Evolutionary conservation across 2,113 vertebrate genomes (phyloP).

Genomic region (Collichthys lucidus): DNA sequence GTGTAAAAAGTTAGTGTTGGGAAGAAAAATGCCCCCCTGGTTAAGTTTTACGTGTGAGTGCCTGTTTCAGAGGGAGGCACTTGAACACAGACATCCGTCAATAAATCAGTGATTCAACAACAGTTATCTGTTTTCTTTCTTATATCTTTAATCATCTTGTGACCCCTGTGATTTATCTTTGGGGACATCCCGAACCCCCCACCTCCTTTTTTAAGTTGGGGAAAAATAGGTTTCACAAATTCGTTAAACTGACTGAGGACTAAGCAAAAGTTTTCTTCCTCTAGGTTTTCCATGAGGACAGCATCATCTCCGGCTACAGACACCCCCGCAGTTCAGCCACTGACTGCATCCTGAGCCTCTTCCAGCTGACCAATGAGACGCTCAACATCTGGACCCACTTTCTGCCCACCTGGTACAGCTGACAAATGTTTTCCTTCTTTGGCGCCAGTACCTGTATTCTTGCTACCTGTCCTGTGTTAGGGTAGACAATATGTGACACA

Average conservation of each 20-base stretch:
- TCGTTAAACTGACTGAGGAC: not conserved
- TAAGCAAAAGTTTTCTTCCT: constrained; percentile 11
- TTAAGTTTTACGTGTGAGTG: no score
- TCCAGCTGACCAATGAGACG: constrained; percentile 96
- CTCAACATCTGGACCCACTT: constrained; percentile 98
- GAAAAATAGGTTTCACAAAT: not conserved
- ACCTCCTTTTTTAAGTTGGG: no score
- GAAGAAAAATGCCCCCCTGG: not conserved
- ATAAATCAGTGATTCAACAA: not conserved
- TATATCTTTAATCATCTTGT: not conserved
- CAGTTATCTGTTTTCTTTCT: no score
- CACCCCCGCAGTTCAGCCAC: constrained; percentile 89
- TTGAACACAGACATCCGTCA: not conserved
- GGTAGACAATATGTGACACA: not conserved
- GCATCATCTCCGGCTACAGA: constrained; percentile 94
- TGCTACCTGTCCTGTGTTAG: not conserved
- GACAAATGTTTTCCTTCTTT: not conserved
- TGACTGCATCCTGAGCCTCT: constrained; percentile 92
- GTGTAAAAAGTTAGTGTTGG: not conserved
- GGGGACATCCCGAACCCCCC: no score
- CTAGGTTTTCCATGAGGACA: constrained; percentile 92
- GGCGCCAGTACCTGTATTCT: no score
- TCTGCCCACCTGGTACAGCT: constrained; percentile 89
- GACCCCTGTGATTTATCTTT: not conserved
- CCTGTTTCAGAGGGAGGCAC: not conserved